Base-by-base conservation (phyloP, 2,797 vertebrate genomes). In the Chiloscyllium punctatum region DNA sequence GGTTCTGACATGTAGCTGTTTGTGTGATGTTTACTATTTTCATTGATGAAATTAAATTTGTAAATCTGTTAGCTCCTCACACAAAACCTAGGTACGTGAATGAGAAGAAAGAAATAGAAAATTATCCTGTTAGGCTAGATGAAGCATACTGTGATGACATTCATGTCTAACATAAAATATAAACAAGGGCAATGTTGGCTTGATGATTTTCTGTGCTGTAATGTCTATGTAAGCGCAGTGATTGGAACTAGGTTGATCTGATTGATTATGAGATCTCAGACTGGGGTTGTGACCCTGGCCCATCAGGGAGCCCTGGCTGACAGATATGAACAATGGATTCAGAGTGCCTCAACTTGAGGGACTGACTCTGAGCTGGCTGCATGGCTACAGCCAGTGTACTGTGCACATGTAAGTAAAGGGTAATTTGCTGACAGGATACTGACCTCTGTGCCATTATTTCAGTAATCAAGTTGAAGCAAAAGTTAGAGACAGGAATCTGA, bases 1-100 rank as follows among this genome's bases (percentile, higher is more conserved):
- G 33, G 37, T 57, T 15, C 48, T 57, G 30, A 57, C 15, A 13
- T 53, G 86, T 57, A 57, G 51, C 51, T 57, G 11, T 87, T 87
- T 87, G 84, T 57, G 51, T 88, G 25, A 88, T 37, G 66, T 62
- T 66, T 66, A 91, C 33, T 57, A 91, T 91, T 66, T 9, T 37
- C 88, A 66, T 66, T 57, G n/a, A 68, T 91, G 66, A 91, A 91
- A 91, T 62, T 33, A 91, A 68, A 68, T 18, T 91, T 91, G 33
- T 91, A 53, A 62, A 30, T 15, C 11, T 90, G 13, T 62, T 33
- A 33, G 13, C 87, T 57, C 15, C 77, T 62, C 57, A 90, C 57
- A 62, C 7, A 57, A n/a, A 90, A 68, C 33, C 62, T 91, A 91
- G 88, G n/a, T 9, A 23, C 66, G 88, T 68, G 7, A 0, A 68